Percentiles rank a stretch among this genome's conserved stretches.
Conservation (phyloP, 37 sponge, comb jelly and placozoan genomes). For the Amphimedon queenslandica region DNA sequence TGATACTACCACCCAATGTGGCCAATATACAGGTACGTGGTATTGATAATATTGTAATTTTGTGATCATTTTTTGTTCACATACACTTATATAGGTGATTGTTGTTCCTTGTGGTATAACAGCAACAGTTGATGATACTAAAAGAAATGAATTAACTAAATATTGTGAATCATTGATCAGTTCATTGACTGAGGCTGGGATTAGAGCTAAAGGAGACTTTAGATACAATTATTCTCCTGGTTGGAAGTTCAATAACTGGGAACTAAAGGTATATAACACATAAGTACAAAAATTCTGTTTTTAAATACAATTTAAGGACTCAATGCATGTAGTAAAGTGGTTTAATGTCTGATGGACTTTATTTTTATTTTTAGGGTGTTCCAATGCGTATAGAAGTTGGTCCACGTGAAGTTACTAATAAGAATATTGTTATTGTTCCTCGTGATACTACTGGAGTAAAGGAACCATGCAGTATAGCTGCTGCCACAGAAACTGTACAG, state of each 20-base stretch:
- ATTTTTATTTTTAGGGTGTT: slow-evolving; percentile 84
- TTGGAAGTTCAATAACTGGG: slow-evolving; percentile 99
- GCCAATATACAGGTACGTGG: neutral
- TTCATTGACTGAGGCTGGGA: slow-evolving; percentile 40
- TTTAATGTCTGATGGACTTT: no score
- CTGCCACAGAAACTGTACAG: slow-evolving; percentile 26
- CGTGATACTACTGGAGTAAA: slow-evolving; percentile 63
- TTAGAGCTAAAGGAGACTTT: slow-evolving; percentile 71
- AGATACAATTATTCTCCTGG: slow-evolving; percentile 93
- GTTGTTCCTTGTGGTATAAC: slow-evolving; percentile 95
- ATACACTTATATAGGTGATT: slow-evolving; percentile 80
- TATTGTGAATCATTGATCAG: slow-evolving; percentile 57
- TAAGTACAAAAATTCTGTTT: no score
- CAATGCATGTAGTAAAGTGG: no score
- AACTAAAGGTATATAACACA: slow-evolving; percentile 92
- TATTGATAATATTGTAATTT: no score
- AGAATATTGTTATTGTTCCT: slow-evolving; percentile 58
- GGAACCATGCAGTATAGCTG: slow-evolving; percentile 7
- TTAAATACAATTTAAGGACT: no score
- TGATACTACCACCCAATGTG: slow-evolving; percentile 89
- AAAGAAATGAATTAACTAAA: slow-evolving; percentile 26
- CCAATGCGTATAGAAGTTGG: slow-evolving; percentile 93
- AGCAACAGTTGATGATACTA: slow-evolving; percentile 43
- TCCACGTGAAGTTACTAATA: slow-evolving; percentile 73
- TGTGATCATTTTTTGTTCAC: no score